Evolutionary conservation across 2,113 vertebrate genomes (phyloP).

Genomic region (Paralichthys olivaceus): DNA sequence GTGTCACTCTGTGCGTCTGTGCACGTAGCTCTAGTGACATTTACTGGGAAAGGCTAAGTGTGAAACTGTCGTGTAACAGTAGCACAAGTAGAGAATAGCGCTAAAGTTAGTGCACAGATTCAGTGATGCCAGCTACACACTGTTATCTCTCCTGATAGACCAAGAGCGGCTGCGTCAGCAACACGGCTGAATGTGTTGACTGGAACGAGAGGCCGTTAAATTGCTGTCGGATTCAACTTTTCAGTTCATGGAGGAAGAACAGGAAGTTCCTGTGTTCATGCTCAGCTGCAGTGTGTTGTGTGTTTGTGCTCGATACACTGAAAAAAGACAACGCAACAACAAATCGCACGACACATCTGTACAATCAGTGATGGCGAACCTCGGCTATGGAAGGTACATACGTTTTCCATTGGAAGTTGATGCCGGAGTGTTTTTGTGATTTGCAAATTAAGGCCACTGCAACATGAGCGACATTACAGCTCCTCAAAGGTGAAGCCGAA

Average conservation of each 20-base stretch:
- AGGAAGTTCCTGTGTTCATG: not conserved
- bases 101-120: slow-evolving; percentile 1
- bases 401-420: too few species aligned
- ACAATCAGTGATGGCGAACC: too few species aligned
- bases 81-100: not conserved
- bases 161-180: not conserved
- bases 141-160: not conserved
- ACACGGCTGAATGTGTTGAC: not conserved
- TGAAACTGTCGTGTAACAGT: not conserved
- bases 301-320: too few species aligned
- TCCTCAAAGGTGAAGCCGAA: too few species aligned
- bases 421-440: too few species aligned
- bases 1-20: not conserved
- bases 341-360: too few species aligned
- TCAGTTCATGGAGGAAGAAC: not conserved
- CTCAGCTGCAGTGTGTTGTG: not conserved
- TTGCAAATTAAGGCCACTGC: too few species aligned
- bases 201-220: not conserved
- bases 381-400: too few species aligned
- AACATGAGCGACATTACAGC: too few species aligned
- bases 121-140: not conserved
- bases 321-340: too few species aligned
- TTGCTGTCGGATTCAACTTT: not conserved
- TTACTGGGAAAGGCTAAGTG: not conserved
- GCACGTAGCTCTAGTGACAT: not conserved